phyloP scores from a whole-genome alignment of 2,888 invertebrate genomes.

The Athetis lepigone region DNA sequence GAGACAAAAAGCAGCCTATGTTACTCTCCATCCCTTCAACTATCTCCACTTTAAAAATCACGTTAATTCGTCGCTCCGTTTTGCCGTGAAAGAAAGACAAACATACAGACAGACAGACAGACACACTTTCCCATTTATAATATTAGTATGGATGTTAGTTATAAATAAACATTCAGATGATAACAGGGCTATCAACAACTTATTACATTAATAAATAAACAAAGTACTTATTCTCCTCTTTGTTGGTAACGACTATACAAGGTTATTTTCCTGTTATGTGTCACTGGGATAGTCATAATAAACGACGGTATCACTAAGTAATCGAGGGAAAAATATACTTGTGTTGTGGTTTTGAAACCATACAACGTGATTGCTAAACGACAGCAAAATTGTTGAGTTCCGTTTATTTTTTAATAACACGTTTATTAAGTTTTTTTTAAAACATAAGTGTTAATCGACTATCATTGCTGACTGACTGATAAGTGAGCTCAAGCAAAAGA shows the following conservation, averaged over 20 bases:
- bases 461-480: not conserved
- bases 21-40: no score
- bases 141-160: constrained; percentile 34
- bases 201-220: constrained; percentile 48
- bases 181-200: constrained; percentile 46
- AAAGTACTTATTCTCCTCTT: constrained; percentile 50
- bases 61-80: no score
- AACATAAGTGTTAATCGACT: not conserved
- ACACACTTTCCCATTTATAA: no score
- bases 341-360: constrained; percentile 13
- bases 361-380: not conserved
- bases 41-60: no score
- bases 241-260: constrained; percentile 46
- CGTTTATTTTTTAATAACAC: not conserved
- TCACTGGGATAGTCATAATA: not conserved
- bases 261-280: constrained; percentile 43
- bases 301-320: not conserved
- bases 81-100: no score
- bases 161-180: constrained; percentile 50
- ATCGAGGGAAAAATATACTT: not conserved
- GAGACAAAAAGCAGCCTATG: no score
- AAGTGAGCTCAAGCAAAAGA: no score
- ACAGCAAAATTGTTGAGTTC: not conserved
- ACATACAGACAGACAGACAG: no score
- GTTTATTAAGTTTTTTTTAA: no score